Percentiles rank a stretch among this genome's conserved stretches.
phyloP scores from a whole-genome alignment of 2,113 vertebrate species.

The Collichthys lucidus region DNA sequence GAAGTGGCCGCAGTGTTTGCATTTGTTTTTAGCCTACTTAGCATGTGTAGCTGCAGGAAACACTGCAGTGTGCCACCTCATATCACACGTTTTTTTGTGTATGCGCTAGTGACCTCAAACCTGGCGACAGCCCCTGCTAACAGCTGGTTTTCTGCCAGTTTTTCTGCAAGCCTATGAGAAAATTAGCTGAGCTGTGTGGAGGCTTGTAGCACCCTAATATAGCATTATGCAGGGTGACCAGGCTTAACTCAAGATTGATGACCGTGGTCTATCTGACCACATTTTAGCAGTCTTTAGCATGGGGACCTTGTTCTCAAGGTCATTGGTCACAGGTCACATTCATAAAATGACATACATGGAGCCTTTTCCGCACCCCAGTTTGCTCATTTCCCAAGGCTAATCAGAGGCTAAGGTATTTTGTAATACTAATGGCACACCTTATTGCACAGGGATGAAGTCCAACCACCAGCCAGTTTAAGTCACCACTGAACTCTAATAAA shows the following conservation, averaged over 20 bases:
- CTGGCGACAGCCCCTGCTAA: slow-evolving; percentile 46
- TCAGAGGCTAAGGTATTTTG: slow-evolving; percentile 5
- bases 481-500: not conserved
- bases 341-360: slow-evolving; percentile 20
- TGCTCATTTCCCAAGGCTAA: slow-evolving; percentile 8
- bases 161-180: slow-evolving; percentile 71
- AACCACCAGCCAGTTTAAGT: not conserved
- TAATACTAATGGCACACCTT: not conserved
- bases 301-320: slow-evolving; percentile 31
- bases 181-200: slow-evolving; percentile 64
- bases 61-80: slow-evolving; percentile 20
- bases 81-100: slow-evolving; percentile 20
- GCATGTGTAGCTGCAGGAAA: slow-evolving; percentile 29
- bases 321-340: slow-evolving; percentile 32
- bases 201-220: slow-evolving; percentile 59
- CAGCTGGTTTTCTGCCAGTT: slow-evolving; percentile 65
- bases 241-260: slow-evolving; percentile 62
- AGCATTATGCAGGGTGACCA: slow-evolving; percentile 45
- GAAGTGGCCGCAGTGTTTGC: not conserved
- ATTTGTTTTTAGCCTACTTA: slow-evolving; percentile 43
- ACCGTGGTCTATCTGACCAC: slow-evolving; percentile 36
- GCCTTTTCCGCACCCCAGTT: slow-evolving; percentile 1
- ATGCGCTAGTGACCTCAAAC: slow-evolving; percentile 47
- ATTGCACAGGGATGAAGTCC: not conserved
- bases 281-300: slow-evolving; percentile 45